These are phyloP conservation scores for Zophobas atratus DNA, from an alignment of 1,140 invertebrate genomes.

Conservation along the genomic window DNA sequence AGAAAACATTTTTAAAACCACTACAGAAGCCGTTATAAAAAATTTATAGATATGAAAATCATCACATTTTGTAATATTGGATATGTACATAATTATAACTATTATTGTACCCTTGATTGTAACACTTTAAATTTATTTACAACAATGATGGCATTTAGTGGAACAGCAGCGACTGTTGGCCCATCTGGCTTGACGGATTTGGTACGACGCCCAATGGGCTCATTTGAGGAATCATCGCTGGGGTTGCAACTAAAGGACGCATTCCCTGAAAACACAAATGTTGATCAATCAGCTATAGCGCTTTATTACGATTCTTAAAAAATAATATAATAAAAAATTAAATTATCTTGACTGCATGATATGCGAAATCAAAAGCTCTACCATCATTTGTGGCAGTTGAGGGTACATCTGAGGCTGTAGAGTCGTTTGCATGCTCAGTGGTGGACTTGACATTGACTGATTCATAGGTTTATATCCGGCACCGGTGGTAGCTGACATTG, in stretches of 20 bases:
- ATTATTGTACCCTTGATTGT: conserved; percentile 58
- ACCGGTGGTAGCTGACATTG: conserved; percentile 87
- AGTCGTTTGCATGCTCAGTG: conserved; percentile 54
- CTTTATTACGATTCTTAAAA: no score
- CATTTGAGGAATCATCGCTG: conserved; percentile 60
- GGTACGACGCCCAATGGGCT: conserved; percentile 57
- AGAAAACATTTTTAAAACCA: conserved; percentile 23
- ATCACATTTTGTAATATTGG: conserved; percentile 49
- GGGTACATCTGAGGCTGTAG: conserved; percentile 53
- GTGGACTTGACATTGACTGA: conserved; percentile 63
- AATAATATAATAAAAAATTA: background rate
- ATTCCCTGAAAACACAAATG: conserved; percentile 58
- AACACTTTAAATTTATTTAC: conserved; percentile 52
- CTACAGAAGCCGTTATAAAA: conserved; percentile 50
- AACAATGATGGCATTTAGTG: conserved; percentile 57
- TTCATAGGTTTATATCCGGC: conserved; percentile 90
- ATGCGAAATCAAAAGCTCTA: conserved; percentile 49
- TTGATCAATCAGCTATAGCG: no score
- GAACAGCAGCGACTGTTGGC: conserved; percentile 63
- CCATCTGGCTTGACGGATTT: conserved; percentile 57
- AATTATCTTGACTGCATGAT: conserved; percentile 1
- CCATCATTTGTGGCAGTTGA: conserved; percentile 62
- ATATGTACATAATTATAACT: conserved; percentile 51
- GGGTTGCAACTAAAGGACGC: conserved; percentile 61
- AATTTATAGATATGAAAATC: conserved; percentile 50